A percentile compares a stretch with the other conserved stretches of the same genome.
Evolutionary conservation across 1,140 invertebrate species (phyloP).

Genomic region (Panulirus ornatus): DNA sequence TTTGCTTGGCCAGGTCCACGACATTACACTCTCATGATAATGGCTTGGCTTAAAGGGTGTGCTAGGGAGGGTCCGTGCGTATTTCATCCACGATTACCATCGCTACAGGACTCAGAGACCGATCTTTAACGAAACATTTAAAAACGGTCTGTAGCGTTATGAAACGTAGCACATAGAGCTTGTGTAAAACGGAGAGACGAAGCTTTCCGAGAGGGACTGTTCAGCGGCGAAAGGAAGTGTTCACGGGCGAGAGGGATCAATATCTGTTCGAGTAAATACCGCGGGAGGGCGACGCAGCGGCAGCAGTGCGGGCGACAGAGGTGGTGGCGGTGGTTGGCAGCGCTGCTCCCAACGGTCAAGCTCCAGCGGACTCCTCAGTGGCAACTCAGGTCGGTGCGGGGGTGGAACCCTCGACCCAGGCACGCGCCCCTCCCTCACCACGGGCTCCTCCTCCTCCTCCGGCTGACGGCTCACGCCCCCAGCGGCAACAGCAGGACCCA

Average conservation of each 20-base stretch:
- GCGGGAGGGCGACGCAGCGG: constrained; percentile 22
- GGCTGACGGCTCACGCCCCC: no score
- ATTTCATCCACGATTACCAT: constrained; percentile 36
- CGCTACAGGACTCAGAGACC: background rate
- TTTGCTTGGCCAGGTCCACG: background rate
- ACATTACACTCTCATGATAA: background rate
- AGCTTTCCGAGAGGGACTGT: constrained; percentile 28
- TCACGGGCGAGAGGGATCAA: constrained; percentile 27
- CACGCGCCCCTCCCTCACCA: background rate
- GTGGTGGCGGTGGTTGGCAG: constrained; percentile 5
- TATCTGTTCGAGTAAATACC: constrained; percentile 30
- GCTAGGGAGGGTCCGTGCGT: constrained; percentile 4
- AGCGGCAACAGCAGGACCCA: no score
- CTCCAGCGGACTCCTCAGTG: background rate
- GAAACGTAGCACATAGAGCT: background rate
- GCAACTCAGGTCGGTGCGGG: background rate
- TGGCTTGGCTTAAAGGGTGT: background rate
- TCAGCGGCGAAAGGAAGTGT: constrained; percentile 9
- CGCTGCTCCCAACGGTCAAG: background rate
- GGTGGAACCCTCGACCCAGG: background rate
- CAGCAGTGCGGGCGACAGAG: constrained; percentile 31
- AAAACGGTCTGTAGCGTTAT: background rate
- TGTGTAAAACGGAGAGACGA: background rate
- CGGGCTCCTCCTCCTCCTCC: background rate
- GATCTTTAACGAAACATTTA: background rate